These are phyloP conservation scores for Oedothorax gibbosus DNA, from an alignment of 1,140 invertebrate genomes.

Conservation along the genomic window DNA sequence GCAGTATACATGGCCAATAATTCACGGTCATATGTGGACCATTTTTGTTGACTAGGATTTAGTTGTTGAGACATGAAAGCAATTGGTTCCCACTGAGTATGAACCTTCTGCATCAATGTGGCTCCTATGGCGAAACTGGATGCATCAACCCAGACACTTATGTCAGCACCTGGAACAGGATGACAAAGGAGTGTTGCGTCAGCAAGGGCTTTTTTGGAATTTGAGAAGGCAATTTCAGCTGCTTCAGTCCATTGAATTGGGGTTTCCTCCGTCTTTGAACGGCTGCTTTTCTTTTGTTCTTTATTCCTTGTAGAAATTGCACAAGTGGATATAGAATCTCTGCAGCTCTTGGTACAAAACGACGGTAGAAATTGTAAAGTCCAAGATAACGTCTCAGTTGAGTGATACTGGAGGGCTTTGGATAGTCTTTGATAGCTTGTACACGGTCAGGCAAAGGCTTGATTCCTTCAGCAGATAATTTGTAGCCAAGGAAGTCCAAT, in stretches of 20 bases:
- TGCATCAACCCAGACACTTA: too few species aligned
- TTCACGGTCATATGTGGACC: constrained; percentile 61
- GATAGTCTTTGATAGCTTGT: constrained; percentile 71
- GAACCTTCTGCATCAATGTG: constrained; percentile 1
- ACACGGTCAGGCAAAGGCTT: constrained; percentile 63
- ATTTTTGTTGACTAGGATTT: constrained; percentile 33
- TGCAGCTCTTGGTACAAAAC: too few species aligned
- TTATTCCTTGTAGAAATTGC: too few species aligned
- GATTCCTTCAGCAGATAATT: constrained; percentile 60
- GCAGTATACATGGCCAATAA: constrained; percentile 63
- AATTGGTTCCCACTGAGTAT: constrained; percentile 37
- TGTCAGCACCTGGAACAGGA: not conserved
- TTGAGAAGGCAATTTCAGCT: too few species aligned
- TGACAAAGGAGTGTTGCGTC: too few species aligned
- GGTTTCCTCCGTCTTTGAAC: too few species aligned
- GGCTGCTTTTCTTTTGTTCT: too few species aligned
- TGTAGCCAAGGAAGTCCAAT: constrained; percentile 42
- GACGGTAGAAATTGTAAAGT: too few species aligned
- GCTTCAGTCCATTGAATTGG: too few species aligned
- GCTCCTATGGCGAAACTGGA: not conserved
- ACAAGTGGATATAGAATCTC: too few species aligned
- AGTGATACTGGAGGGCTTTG: constrained; percentile 67
- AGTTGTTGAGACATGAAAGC: constrained; percentile 58
- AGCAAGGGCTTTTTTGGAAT: too few species aligned
- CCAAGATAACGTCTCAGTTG: constrained; percentile 48